Evolutionary conservation across 2,797 vertebrate genomes (phyloP).

Genomic region (Caiman crocodilus): DNA sequence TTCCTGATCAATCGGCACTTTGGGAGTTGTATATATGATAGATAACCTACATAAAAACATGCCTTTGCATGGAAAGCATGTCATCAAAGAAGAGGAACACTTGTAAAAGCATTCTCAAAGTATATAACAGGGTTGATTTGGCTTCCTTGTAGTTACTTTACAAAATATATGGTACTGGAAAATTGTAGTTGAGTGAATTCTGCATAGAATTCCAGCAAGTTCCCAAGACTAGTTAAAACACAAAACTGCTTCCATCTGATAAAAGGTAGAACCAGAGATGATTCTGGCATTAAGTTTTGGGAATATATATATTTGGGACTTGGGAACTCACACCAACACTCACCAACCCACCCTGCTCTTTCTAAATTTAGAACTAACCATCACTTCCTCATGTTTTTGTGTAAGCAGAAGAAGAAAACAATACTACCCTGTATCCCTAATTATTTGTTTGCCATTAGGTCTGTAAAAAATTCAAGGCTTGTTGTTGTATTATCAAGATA

Average conservation of each 20-base stretch:
- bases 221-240: too few relatives aligned
- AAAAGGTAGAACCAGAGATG: too few relatives aligned
- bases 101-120: background rate
- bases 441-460: background rate
- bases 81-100: background rate
- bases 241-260: too few relatives aligned
- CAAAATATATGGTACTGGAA: background rate
- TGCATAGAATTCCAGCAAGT: background rate
- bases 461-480: background rate
- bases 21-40: background rate
- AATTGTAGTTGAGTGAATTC: rapidly evolving
- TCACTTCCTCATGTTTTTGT: background rate
- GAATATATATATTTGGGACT: too few relatives aligned
- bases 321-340: too few relatives aligned
- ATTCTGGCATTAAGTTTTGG: too few relatives aligned
- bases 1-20: background rate
- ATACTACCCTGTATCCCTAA: background rate
- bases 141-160: background rate
- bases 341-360: too few relatives aligned
- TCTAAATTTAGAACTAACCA: background rate
- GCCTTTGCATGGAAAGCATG: background rate
- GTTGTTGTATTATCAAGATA: background rate
- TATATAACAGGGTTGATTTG: background rate
- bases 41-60: background rate
- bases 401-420: background rate